Evolutionary conservation across 2,888 invertebrate species (phyloP).

Genomic region (Tricholauxania praeusta): DNA sequence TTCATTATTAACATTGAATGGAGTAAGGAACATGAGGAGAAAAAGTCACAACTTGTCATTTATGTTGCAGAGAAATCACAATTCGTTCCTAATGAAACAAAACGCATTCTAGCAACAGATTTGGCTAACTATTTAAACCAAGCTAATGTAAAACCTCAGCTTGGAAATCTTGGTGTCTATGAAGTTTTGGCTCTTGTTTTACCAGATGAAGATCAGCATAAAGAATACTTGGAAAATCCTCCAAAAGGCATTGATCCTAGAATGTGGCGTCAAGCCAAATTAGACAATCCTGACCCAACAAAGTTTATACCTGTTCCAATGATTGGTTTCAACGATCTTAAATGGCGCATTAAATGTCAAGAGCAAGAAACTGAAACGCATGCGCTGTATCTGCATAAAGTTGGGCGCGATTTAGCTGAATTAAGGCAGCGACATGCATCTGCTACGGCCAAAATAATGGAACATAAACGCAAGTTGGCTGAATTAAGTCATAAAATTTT

Average conservation of each 20-base stretch:
- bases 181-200: slow-evolving; percentile 80
- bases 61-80: slow-evolving; percentile 79
- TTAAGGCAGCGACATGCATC: slow-evolving; percentile 85
- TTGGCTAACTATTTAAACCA: slow-evolving; percentile 79
- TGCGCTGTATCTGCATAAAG: slow-evolving; percentile 82
- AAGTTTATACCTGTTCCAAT: slow-evolving; percentile 94
- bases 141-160: slow-evolving; percentile 77
- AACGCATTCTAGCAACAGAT: slow-evolving; percentile 80
- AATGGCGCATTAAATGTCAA: slow-evolving; percentile 86
- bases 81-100: slow-evolving; percentile 73
- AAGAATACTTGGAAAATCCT: slow-evolving; percentile 91
- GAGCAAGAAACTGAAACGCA: slow-evolving; percentile 87
- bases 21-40: slow-evolving; percentile 82
- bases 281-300: slow-evolving; percentile 93
- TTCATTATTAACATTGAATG: slow-evolving; percentile 82
- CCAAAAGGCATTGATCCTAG: slow-evolving; percentile 92
- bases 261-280: slow-evolving; percentile 95
- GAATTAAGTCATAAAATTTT: slow-evolving; percentile 87
- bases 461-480: slow-evolving; percentile 83
- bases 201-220: slow-evolving; percentile 82
- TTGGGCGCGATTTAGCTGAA: slow-evolving; percentile 81
- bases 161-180: slow-evolving; percentile 79
- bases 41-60: slow-evolving; percentile 81
- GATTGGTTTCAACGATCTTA: slow-evolving; percentile 86
- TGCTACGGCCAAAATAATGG: slow-evolving; percentile 83